Evolutionary conservation across 2,113 vertebrate species (phyloP).

Genomic region (Anguilla rostrata): DNA sequence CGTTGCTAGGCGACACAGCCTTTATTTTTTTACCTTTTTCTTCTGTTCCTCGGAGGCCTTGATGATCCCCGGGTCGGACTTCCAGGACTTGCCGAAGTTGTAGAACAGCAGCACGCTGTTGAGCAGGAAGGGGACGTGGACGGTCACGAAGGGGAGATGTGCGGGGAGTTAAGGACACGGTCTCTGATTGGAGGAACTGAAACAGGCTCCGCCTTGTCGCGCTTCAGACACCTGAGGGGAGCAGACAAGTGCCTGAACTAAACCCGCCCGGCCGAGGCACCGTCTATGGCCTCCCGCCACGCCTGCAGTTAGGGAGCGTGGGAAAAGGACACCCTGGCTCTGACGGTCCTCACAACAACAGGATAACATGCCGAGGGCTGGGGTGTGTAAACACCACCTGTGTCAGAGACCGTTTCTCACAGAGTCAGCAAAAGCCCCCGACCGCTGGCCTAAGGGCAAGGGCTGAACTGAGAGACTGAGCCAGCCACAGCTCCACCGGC

Average conservation of each 20-base stretch:
- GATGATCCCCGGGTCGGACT: constrained; percentile 97
- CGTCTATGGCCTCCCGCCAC: background rate
- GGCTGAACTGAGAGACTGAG: too few relatives aligned
- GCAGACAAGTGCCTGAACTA: background rate
- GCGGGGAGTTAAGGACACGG: constrained; percentile 80
- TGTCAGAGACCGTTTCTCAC: too few relatives aligned
- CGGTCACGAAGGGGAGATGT: constrained; percentile 93
- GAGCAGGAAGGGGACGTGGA: constrained; percentile 93
- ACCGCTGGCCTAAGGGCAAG: too few relatives aligned
- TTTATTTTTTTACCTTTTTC: constrained; percentile 83
- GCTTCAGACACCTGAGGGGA: background rate
- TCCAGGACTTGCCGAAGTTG: constrained; percentile 99
- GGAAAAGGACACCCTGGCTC: too few relatives aligned
- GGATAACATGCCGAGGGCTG: background rate
- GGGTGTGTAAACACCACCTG: too few relatives aligned
- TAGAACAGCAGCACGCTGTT: constrained; percentile 95
- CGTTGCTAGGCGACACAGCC: background rate
- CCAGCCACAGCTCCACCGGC: too few relatives aligned
- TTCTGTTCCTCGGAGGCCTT: constrained; percentile 99
- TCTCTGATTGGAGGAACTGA: background rate
- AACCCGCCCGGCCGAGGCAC: background rate
- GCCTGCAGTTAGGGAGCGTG: too few relatives aligned
- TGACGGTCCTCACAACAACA: too few relatives aligned
- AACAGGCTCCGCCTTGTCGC: background rate
- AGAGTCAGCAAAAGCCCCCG: too few relatives aligned